Base-by-base conservation (phyloP, 2,113 vertebrate genomes). In the Agelaius phoeniceus region DNA sequence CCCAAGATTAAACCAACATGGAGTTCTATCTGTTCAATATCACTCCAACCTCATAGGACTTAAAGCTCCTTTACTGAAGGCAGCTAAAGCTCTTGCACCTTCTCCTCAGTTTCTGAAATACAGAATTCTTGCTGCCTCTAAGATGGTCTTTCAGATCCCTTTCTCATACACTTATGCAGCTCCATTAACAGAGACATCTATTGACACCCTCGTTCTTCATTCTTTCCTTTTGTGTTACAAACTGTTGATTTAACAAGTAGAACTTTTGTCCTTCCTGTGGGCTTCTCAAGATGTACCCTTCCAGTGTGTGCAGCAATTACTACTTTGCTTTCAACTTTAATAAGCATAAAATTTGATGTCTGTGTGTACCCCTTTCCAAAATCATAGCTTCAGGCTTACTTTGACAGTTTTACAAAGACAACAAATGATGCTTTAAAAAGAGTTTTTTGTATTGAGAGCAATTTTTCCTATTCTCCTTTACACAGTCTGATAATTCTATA, bases 131-230 rank as follows among this genome's bases (percentile, higher is more conserved):
- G 22, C 33, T 75, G 13, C 59, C 27, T 76, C 23, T 22, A 59
- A 43, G 35, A 52, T 28, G 20, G 19, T 43, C 10, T 65, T 84
- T 20, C 37, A 33, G 5, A 18, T 74, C 7, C 10, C 6, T 84
- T 73, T 89, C 20, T 59, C 15, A 30, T 16, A 26, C 2, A 46
- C 6, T 27, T 24, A 55, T 1, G 13, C 15, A 89, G 30, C 35
- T 76, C 41, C 52, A 51, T 27, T 48, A 55, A 59, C 20, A 46
- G 35, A 51, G 18, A 63, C 10, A 39, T 20, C 30, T 28, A 5
- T 10, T 63, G 51, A 35, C 9, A 65, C 30, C 21, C 39, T 84
- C 0, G 0, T n/a, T 54, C 31, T 57, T 76, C 13, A 46, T 59
- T 79, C 43, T 76, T 33, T 52, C 24, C 11, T 62, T 17, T 6